A percentile compares a stretch with the other conserved stretches of the same genome.
Conservation (phyloP, 2,888 invertebrate species). For the Acrobasis consociella region DNA sequence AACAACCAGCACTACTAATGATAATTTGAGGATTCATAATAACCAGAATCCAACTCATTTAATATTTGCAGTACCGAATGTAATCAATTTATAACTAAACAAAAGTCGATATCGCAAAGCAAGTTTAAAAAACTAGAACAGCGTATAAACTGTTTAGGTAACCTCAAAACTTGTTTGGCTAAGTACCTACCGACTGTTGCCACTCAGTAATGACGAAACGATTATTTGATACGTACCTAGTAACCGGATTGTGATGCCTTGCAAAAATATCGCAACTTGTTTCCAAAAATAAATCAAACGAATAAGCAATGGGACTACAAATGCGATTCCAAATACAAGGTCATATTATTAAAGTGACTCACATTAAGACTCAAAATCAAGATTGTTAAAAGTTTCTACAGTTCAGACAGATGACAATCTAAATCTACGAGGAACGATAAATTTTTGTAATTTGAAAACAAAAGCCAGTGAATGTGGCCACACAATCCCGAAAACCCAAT, state of each 20-base stretch:
- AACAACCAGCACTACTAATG: too few relatives aligned
- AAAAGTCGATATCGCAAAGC: constrained; percentile 44
- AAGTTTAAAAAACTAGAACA: constrained; percentile 53
- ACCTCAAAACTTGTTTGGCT: constrained; percentile 60
- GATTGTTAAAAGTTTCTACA: not conserved
- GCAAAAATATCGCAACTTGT: constrained; percentile 12
- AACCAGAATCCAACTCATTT: not conserved
- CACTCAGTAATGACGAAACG: constrained; percentile 32
- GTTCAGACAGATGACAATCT: not conserved
- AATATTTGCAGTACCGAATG: not conserved
- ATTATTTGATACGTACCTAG: constrained; percentile 28
- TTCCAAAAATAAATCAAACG: not conserved
- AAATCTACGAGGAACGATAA: not conserved
- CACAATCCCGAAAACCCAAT: constrained; percentile 2
- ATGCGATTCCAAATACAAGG: not conserved
- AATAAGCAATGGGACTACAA: not conserved
- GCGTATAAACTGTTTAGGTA: constrained; percentile 50
- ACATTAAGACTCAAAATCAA: not conserved
- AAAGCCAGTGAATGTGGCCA: not conserved
- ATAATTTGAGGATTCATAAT: too few relatives aligned
- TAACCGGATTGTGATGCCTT: constrained; percentile 27
- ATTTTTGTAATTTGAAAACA: not conserved
- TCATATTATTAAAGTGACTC: not conserved
- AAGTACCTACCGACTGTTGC: constrained; percentile 37
- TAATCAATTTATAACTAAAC: constrained; percentile 22